Conservation (phyloP, 2,888 invertebrate species). For the Yponomeuta malinellus region DNA sequence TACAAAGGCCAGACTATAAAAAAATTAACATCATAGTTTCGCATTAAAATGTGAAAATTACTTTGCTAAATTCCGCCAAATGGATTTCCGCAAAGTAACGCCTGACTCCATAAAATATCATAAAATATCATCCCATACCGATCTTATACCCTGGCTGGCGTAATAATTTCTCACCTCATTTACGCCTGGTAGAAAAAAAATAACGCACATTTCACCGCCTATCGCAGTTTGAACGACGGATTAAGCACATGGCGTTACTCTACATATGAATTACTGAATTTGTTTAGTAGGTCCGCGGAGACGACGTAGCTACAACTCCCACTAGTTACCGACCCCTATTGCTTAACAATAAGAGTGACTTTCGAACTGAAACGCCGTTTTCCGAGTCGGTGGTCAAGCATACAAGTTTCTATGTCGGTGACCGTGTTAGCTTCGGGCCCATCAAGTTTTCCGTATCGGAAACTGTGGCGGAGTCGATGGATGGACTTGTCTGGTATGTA, state of each 20-base stretch:
- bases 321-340: neutral
- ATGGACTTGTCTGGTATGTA: neutral
- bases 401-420: slow-evolving; percentile 1
- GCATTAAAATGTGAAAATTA: too few species aligned
- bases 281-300: neutral
- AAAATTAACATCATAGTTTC: too few species aligned
- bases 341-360: neutral
- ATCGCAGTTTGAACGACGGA: neutral
- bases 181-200: neutral
- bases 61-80: too few species aligned
- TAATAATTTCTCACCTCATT: too few species aligned
- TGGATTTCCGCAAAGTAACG: too few species aligned
- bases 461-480: slow-evolving; percentile 3
- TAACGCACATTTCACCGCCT: neutral
- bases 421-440: slow-evolving; percentile 2
- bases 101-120: too few species aligned
- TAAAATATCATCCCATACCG: too few species aligned
- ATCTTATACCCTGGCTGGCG: too few species aligned
- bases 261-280: slow-evolving; percentile 11
- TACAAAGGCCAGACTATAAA: too few species aligned
- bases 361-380: neutral
- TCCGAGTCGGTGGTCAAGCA: neutral
- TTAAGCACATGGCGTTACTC: slow-evolving; percentile 8
- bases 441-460: slow-evolving; percentile 8
- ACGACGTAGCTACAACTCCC: neutral